Evolutionary conservation across 2,797 vertebrate genomes (phyloP), one percentile per base, ranked within the genome.

Genomic region (Chaenodraco wilsoni): DNA sequence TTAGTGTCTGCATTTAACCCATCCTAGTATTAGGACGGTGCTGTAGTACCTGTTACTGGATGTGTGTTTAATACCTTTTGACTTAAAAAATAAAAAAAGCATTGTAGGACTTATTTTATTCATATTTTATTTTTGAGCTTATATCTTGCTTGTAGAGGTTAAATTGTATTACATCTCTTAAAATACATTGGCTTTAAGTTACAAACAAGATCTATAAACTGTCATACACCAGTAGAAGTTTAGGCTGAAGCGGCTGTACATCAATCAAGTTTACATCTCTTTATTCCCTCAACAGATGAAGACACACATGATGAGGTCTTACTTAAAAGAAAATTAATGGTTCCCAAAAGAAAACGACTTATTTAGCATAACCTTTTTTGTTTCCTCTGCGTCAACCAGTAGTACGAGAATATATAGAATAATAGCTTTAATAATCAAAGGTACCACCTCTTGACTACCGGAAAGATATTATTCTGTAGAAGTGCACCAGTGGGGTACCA

Each of bases 31-130:
- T 27, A 5, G 27, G 4, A 27, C 4, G 4, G 27, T 27, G 27
- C 27, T 27, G 27, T 5, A 27, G 27, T 5, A 81, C 79, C 81
- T 84, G 81, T 92, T 89, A 85, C 81, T 76, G 74, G 65, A 85
- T 9, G 11, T 45, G 45, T 17, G 14, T 46, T 16, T 48, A 27
- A 27, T 27, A 44, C 27, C 27, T 27, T 27, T 27, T 27, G 27
- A 27, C 27, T 27, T 21, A 27, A 72, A 21, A 49, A 31, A 17
- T 27, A 0, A 27, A 72, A 21, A 49, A 33, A 17, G 45, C 3
- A 9, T 4, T 55, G 12, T 7, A 13, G 17, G 12, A 37, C 11
- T 65, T 49, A 37, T 37, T 87, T 84, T 80, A 85, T 80, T 87
- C 37, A 83, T 77, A 86, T 84, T 85, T 64, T 9, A 72, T 8